Conservation (phyloP, 2,113 vertebrate species). For the Nerophis lumbriciformis region DNA sequence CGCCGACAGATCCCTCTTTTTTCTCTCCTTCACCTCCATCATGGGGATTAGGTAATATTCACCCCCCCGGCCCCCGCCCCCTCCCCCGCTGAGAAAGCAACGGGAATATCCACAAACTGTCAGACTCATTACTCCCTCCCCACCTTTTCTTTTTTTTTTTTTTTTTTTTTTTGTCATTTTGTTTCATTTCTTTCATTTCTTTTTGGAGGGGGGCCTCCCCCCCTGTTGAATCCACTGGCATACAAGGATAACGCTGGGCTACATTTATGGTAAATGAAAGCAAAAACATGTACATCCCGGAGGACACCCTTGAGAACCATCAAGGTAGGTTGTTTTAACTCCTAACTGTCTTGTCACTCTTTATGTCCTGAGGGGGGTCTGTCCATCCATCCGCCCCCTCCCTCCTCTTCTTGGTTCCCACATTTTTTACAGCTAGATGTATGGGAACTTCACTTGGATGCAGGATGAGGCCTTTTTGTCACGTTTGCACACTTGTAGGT, state of each 20-base stretch:
- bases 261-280: conserved; percentile 75
- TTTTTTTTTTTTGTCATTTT: conserved; percentile 31
- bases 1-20: conserved; percentile 65
- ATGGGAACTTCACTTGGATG: conserved; percentile 38
- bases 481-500: conserved; percentile 41
- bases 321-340: conserved; percentile 62
- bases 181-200: conserved; percentile 41
- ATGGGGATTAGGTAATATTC: conserved; percentile 75
- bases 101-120: conserved; percentile 63
- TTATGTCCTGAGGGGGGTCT: background rate
- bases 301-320: conserved; percentile 73
- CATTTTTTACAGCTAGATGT: conserved; percentile 28
- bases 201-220: conserved; percentile 49
- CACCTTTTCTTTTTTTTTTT: background rate
- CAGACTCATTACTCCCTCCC: conserved; percentile 36
- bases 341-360: conserved; percentile 32
- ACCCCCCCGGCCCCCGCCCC: conserved; percentile 57
- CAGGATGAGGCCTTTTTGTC: conserved; percentile 29
- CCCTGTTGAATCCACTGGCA: conserved; percentile 44
- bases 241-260: conserved; percentile 64
- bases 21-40: conserved; percentile 67
- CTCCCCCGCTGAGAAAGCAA: conserved; percentile 49
- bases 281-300: conserved; percentile 74
- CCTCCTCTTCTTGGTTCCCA: background rate
- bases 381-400: background rate